Evolutionary conservation across 92 coral and sea anemone species (phyloP).

Genomic region (Plumapathes pennacea): DNA sequence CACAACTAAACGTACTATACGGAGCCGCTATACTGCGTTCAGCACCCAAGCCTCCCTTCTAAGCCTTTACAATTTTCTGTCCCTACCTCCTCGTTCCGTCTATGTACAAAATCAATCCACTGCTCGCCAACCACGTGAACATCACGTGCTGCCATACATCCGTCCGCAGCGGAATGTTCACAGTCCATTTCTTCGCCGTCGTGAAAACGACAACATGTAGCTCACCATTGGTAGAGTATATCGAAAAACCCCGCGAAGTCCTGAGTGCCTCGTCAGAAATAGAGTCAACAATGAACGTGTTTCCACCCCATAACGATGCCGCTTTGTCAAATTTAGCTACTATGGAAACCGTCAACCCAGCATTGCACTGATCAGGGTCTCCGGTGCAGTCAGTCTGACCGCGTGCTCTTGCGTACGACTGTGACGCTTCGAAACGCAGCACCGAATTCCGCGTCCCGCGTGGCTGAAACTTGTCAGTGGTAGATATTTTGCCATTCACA

Average conservation of each 20-base stretch:
- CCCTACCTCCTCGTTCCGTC: constrained; percentile 65
- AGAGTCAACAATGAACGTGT: constrained; percentile 72
- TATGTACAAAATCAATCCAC: constrained; percentile 43
- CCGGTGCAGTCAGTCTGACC: constrained; percentile 60
- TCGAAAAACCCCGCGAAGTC: constrained; percentile 70
- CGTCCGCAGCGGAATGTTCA: constrained; percentile 31
- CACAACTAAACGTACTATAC: too few species aligned
- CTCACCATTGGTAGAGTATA: constrained; percentile 50
- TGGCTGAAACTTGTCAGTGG: constrained; percentile 39
- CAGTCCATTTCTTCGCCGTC: constrained; percentile 25
- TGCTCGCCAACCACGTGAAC: constrained; percentile 66
- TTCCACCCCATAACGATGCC: constrained; percentile 64
- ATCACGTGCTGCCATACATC: constrained; percentile 85
- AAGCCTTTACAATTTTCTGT: too few species aligned
- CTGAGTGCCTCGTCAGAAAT: constrained; percentile 33
- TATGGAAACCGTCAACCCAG: constrained; percentile 72
- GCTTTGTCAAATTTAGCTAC: constrained; percentile 64
- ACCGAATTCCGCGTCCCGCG: constrained; percentile 45
- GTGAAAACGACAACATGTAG: constrained; percentile 59
- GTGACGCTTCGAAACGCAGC: constrained; percentile 46
- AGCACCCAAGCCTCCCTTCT: too few species aligned
- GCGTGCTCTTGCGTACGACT: constrained; percentile 54
- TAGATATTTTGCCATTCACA: constrained; percentile 62
- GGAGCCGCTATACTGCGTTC: too few species aligned
- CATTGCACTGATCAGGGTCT: constrained; percentile 53